Conservation (phyloP, 2,888 invertebrate species). For the Chydorus sphaericus region DNA sequence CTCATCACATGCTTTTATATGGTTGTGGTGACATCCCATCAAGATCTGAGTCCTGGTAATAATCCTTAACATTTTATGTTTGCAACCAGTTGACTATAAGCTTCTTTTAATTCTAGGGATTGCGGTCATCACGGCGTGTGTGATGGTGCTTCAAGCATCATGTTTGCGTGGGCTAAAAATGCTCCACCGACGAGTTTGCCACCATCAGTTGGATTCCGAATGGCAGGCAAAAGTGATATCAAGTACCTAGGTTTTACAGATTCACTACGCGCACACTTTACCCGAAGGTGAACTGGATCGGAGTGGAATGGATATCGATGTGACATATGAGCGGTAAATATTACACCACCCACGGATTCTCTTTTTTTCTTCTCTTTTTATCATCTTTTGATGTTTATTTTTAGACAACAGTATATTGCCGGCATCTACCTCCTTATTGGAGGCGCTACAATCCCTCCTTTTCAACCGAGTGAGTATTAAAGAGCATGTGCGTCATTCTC, state of each 20-base stretch:
- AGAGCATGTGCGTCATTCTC: background rate
- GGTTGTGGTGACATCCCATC: conserved; percentile 33
- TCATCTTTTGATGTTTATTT: conserved; percentile 16
- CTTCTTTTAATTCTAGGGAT: conserved; percentile 28
- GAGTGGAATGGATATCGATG: conserved; percentile 15
- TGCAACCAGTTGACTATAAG: background rate
- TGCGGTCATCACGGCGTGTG: conserved; percentile 34
- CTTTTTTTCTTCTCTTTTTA: conserved; percentile 1
- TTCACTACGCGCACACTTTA: conserved; percentile 34
- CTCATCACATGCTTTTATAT: conserved; percentile 43
- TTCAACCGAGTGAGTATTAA: conserved; percentile 2
- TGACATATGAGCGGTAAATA: conserved; percentile 4
- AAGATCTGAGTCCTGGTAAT: conserved; percentile 12
- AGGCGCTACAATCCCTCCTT: conserved; percentile 23
- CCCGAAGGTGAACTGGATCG: conserved; percentile 19
- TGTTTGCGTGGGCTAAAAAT: conserved; percentile 45
- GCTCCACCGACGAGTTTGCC: conserved; percentile 39
- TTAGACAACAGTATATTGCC: conserved; percentile 25
- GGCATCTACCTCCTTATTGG: conserved; percentile 29
- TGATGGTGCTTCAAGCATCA: conserved; percentile 28
- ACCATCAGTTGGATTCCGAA: conserved; percentile 36
- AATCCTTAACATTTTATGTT: conserved; percentile 11
- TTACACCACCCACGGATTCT: background rate
- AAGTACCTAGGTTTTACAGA: conserved; percentile 39
- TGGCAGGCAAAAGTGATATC: conserved; percentile 35